phyloP scores from a whole-genome alignment of 2,888 invertebrate species.

The Spilosoma lubricipeda region DNA sequence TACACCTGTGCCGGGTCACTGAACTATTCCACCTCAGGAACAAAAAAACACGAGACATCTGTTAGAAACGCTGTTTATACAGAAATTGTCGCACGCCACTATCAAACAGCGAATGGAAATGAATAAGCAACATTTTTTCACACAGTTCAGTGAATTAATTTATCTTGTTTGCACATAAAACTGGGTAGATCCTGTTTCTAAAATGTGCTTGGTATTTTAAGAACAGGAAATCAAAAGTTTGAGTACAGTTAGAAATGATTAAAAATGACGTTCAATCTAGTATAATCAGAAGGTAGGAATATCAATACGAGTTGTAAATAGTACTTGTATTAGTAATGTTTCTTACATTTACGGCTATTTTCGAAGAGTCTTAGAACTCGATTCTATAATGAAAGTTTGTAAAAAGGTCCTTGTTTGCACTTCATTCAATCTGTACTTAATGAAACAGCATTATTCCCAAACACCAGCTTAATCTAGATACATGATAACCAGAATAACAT shows the following conservation, averaged over 20 bases:
- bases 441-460: background rate
- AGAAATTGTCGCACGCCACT: slow-evolving; percentile 30
- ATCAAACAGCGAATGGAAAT: slow-evolving; percentile 9
- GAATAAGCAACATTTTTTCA: slow-evolving; percentile 6
- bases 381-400: background rate
- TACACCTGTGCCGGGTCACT: slow-evolving; percentile 64
- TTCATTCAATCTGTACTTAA: background rate
- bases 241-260: background rate
- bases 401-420: background rate
- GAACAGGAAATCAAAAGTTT: background rate
- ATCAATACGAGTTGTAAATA: background rate
- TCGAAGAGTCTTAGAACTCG: background rate
- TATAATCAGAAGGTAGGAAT: background rate
- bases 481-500: background rate
- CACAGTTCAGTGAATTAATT: slow-evolving; percentile 9
- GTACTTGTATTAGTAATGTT: background rate
- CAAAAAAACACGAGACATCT: slow-evolving; percentile 19
- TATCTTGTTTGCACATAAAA: background rate
- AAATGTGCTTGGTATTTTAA: background rate
- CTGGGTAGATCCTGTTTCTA: background rate
- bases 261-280: background rate
- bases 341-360: background rate
- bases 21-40: slow-evolving; percentile 43
- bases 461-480: background rate
- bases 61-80: slow-evolving; percentile 22